Evolutionary conservation across 1,140 invertebrate species (phyloP), one percentile per base, ranked within the genome.

Genomic region (Ceratosolen solmsi): DNA sequence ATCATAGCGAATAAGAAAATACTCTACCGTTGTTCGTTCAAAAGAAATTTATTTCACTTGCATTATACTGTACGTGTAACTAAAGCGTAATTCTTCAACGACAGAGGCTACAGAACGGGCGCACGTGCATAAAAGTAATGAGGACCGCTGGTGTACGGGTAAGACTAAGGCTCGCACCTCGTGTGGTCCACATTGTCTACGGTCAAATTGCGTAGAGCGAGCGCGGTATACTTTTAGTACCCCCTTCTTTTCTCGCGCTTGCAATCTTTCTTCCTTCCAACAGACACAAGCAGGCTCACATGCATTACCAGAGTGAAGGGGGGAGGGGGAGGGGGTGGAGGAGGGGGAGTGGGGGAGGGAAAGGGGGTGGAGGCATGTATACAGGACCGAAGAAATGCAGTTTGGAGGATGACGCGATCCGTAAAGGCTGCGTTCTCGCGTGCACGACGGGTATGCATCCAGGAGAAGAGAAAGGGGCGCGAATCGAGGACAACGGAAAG

Each of bases 131-230:
- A 17, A 27, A 63, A 60, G 60, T 17, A 30, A 63, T 33, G 60
- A 33, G 60, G n/a, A n/a, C 20, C n/a, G n/a, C 25, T 60, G 58
- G 13, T 5, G 3, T 60, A 30, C n/a, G n/a, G 58, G 85, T 79
- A 86, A 89, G 86, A 86, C n/a, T n/a, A n/a, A n/a, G n/a, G n/a
- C 85, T 86, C 84, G 86, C 86, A 85, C 86, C 87, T 89, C 77
- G 86, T 89, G 89, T 90, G 89, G 89, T 89, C 89, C 88, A 89
- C 87, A 89, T 89, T 90, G 87, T 89, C 83, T 85, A 87, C 84
- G 86, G 85, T 87, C 87, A 89, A 90, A 89, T 90, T 89, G 89
- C 88, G 89, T 86, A 88, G 87, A 90, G 88, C 87, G 87, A 85
- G 86, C 22, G 8, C 25, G n/a, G 17, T n/a, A 87, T 89, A 87